phyloP scores from a whole-genome alignment of 2,888 invertebrate genomes.

The Cryptocephalus moraei region DNA sequence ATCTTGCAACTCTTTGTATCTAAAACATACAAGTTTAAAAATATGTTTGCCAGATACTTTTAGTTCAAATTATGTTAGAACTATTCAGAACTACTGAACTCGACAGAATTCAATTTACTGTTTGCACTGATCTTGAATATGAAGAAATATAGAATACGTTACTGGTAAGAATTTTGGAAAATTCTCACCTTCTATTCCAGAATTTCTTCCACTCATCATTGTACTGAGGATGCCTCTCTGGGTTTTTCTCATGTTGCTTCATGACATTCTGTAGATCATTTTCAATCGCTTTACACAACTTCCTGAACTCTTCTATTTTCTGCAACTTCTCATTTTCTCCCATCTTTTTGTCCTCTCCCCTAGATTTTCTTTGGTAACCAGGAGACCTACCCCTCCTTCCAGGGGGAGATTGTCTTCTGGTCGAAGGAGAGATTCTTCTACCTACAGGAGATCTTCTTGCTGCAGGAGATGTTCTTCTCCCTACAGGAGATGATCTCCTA shows the following conservation, averaged over 20 bases:
- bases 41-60: background rate
- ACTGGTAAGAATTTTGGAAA: no score
- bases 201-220: conserved; percentile 86
- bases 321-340: conserved; percentile 26
- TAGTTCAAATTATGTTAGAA: background rate
- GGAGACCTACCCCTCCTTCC: background rate
- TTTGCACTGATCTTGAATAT: background rate
- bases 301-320: conserved; percentile 44
- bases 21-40: conserved; percentile 7
- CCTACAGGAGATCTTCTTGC: no score
- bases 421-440: background rate
- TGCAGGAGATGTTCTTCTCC: no score
- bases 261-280: conserved; percentile 53
- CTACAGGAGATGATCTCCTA: background rate
- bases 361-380: background rate
- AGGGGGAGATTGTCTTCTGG: conserved; percentile 5
- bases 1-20: conserved; percentile 27
- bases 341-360: background rate
- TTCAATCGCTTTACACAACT: conserved; percentile 41
- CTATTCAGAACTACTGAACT: background rate
- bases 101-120: background rate
- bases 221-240: conserved; percentile 80
- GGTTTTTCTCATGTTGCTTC: conserved; percentile 70
- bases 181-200: conserved; percentile 59
- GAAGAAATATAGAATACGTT: background rate